These are phyloP conservation scores for Mustela lutreola DNA, from an alignment of 2,113 vertebrate genomes.

Conservation along the genomic window DNA sequence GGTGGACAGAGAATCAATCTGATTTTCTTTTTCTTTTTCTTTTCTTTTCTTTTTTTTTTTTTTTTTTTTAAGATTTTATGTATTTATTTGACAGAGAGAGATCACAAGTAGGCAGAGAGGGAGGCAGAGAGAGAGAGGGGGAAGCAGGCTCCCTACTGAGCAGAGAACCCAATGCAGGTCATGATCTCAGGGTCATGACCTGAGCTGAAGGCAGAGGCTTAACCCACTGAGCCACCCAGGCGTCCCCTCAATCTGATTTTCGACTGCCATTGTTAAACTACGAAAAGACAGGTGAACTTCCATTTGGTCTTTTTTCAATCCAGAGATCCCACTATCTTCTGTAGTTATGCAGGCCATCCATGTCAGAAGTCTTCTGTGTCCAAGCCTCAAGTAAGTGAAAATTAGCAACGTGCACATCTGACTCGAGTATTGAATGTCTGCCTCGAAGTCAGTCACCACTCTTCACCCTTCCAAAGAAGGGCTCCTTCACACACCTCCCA, in stretches of 20 bases:
- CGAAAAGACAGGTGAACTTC: constrained; percentile 1
- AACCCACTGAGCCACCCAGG: no score
- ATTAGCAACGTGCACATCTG: background rate
- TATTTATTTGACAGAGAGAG: no score
- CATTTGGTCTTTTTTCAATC: background rate
- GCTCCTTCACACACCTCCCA: accelerated
- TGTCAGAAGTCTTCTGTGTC: background rate
- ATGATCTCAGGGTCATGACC: no score
- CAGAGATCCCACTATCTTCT: background rate
- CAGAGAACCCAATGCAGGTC: no score
- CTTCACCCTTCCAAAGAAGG: background rate
- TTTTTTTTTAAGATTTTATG: no score
- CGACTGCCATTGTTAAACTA: background rate
- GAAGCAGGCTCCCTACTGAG: no score
- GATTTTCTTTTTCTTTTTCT: background rate
- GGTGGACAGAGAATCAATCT: background rate
- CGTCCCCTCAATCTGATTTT: background rate
- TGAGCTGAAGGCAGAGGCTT: no score
- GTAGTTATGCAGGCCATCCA: background rate
- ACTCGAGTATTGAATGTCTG: background rate
- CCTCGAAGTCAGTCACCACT: background rate
- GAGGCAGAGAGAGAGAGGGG: no score
- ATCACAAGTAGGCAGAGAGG: no score
- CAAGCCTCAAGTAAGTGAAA: constrained; percentile 17
- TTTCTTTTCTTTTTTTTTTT: no score